A percentile compares a stretch with the other conserved stretches of the same genome.
Evolutionary conservation across 2,113 vertebrate species (phyloP).

Genomic region (Acrocephalus arundinaceus): DNA sequence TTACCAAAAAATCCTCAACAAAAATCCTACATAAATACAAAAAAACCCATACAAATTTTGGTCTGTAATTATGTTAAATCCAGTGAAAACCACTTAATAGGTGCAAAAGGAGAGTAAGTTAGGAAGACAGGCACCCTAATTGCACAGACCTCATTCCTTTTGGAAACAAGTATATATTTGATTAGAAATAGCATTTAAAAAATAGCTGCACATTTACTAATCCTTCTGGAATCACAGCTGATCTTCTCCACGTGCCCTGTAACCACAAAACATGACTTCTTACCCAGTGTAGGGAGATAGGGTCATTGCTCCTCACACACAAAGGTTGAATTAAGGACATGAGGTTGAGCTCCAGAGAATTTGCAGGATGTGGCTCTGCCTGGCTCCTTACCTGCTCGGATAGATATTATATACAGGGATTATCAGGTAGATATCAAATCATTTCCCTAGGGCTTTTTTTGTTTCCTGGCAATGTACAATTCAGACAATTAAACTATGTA

Average conservation of each 20-base stretch:
- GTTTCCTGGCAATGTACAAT: background rate
- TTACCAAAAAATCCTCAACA: background rate
- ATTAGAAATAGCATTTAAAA: background rate
- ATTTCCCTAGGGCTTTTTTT: background rate
- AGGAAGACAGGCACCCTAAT: background rate
- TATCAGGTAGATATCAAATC: background rate
- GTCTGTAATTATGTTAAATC: background rate
- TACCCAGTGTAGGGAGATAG: background rate
- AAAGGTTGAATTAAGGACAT: background rate
- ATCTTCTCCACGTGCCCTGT: background rate
- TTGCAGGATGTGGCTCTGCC: background rate
- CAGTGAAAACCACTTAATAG: background rate
- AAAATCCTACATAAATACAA: background rate
- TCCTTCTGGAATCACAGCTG: background rate
- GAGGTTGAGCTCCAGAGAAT: background rate
- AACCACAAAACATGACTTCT: background rate
- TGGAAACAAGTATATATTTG: background rate
- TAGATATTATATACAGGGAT: background rate
- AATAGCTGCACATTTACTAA: background rate
- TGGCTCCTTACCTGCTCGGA: background rate
- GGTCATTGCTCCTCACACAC: background rate
- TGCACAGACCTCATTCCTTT: background rate
- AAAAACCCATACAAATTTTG: background rate
- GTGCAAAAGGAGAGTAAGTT: background rate
- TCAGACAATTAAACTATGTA: background rate